phyloP scores from a whole-genome alignment of 2,888 invertebrate species.

The Plebejus melissa region DNA sequence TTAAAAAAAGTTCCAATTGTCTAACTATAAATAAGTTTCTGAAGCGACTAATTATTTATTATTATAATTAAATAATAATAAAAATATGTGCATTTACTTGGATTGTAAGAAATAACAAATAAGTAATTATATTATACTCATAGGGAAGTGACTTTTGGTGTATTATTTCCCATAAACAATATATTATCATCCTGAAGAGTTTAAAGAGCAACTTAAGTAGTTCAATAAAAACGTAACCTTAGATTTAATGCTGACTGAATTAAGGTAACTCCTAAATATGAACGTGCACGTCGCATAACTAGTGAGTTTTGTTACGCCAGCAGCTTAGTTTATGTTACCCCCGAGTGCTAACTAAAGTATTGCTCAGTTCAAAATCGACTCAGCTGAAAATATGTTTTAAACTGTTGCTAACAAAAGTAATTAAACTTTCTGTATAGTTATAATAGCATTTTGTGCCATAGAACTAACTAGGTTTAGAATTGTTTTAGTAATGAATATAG shows the following conservation, averaged over 20 bases:
- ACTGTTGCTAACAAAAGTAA: conserved; percentile 23
- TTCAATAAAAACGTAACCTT: background rate
- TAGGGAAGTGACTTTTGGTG: background rate
- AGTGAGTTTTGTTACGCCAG: background rate
- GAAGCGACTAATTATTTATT: no score
- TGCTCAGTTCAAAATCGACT: conserved; percentile 15
- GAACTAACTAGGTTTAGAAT: conserved; percentile 10
- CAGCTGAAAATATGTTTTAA: conserved; percentile 21
- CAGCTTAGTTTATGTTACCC: conserved; percentile 13
- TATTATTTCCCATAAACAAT: background rate
- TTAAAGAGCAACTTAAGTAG: background rate
- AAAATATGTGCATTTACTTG: background rate
- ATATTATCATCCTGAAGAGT: background rate
- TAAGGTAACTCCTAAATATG: background rate
- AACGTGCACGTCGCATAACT: background rate
- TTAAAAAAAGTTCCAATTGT: background rate
- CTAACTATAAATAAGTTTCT: background rate
- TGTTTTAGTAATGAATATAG: background rate
- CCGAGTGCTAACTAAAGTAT: conserved; percentile 12
- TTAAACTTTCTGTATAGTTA: conserved; percentile 18
- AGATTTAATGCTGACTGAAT: background rate
- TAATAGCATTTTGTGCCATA: background rate
- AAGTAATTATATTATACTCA: background rate
- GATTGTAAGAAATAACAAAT: background rate
- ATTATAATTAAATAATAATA: background rate